Evolutionary conservation across 2,888 invertebrate species (phyloP), one percentile per base, ranked within the genome.

Genomic region (Drosophila histrio): DNA sequence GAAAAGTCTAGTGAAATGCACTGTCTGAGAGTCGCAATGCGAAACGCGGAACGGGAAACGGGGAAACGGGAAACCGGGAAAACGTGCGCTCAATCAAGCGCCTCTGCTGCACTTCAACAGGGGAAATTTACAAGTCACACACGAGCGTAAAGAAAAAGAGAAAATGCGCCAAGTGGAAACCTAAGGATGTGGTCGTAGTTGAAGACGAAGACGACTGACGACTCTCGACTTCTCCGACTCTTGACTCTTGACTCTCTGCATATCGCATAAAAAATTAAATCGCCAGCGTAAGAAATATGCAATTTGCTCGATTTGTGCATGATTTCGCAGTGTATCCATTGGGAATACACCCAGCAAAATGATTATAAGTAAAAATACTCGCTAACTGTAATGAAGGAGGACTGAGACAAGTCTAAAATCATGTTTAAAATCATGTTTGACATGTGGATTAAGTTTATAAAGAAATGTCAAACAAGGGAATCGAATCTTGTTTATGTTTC

Each of bases 11-110:
- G 52, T 73, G 43, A 60, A 72, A 60, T 58, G 63, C 63, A 38
- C 63, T 50, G 59, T 61, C 82, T 65, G 80, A 49, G 68, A 69
- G 76, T 67, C 68, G 38, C 15, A 57, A 4, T 15, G 26, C 19
- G 15, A 38, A 60, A n/a, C 26, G 11, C 13, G 28, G 9, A 28
- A 53, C 50, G 65, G 61, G 60, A 69, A 65, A 59, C 62, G 60
- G 41, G 52, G 52, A 62, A 26, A 4, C n/a, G 50, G 50, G 17
- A 34, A 59, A 39, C 47, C 72, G 63, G 74, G 68, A 71, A 72
- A 83, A 88, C 83, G 88, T 84, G 83, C 79, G 88, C 88, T 88
- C 83, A 84, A 84, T 84, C 83, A 84, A 86, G 88, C 80, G 87
- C 72, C 67, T 56, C 83, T 82, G 66, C 72, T 58, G 50, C 53